These are phyloP conservation scores for Parauchenoglanis punctatus DNA, from an alignment of 2,797 vertebrate species.

Conservation along the genomic window DNA sequence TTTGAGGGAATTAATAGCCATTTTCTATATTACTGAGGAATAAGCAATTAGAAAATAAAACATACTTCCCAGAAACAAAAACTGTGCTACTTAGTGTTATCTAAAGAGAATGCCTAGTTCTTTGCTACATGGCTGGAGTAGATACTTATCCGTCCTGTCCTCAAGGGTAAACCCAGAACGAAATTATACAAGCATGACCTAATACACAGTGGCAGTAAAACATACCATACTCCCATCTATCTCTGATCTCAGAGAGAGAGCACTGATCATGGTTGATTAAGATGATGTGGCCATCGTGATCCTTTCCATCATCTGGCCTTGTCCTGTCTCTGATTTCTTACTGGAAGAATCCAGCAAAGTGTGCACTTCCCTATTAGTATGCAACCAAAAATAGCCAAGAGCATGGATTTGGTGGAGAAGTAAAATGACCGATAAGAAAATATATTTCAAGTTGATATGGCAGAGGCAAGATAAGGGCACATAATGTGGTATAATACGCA, in stretches of 20 bases:
- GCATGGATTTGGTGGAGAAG: neutral
- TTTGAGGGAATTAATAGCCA: neutral
- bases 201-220: conserved; percentile 8
- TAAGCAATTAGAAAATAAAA: neutral
- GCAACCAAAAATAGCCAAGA: conserved; percentile 21
- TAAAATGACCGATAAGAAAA: conserved; percentile 6
- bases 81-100: neutral
- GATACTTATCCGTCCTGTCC: neutral
- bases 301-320: conserved; percentile 19
- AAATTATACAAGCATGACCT: conserved; percentile 4
- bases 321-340: neutral
- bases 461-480: neutral
- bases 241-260: neutral
- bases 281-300: conserved; percentile 7
- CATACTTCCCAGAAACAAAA: neutral
- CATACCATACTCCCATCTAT: neutral
- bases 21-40: neutral
- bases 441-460: neutral
- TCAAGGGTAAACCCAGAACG: conserved; percentile 1
- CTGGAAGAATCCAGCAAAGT: neutral
- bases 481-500: neutral
- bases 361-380: conserved; percentile 11
- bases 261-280: conserved; percentile 27
- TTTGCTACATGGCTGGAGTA: neutral
- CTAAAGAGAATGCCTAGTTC: neutral